Conservation (phyloP, 2,113 vertebrate genomes). For the Gasterosteus aculeatus region DNA sequence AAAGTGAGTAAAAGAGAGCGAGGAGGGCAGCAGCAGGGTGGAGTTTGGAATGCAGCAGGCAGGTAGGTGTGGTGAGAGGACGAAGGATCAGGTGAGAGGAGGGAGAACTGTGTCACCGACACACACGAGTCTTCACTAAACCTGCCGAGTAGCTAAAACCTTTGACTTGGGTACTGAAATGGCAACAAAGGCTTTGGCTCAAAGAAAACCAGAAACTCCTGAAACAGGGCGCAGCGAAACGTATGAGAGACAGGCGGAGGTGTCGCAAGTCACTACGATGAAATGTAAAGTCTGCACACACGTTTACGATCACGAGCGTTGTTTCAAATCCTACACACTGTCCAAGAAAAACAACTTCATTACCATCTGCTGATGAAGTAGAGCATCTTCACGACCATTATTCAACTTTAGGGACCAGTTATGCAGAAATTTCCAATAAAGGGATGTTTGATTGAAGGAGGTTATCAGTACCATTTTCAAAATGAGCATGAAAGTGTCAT, state of each 20-base stretch:
- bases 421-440: not conserved
- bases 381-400: not conserved
- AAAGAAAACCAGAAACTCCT: not conserved
- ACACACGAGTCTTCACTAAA: not conserved
- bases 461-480: not conserved
- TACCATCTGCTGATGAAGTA: not conserved
- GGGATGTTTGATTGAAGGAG: not conserved
- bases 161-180: not conserved
- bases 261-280: not conserved
- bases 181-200: not conserved
- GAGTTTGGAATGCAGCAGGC: slow-evolving; percentile 33
- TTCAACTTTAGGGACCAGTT: not conserved
- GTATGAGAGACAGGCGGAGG: not conserved
- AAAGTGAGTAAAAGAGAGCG: not conserved
- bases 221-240: not conserved
- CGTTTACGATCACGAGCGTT: too few relatives aligned
- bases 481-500: not conserved
- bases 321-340: not conserved
- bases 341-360: not conserved
- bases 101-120: not conserved
- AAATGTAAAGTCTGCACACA: not conserved
- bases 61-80: slow-evolving; percentile 26
- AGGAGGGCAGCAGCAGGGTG: not conserved
- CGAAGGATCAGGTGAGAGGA: not conserved
- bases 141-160: not conserved